phyloP scores from a whole-genome alignment of 2,113 vertebrate genomes.

The Ploceus nigricollis region DNA sequence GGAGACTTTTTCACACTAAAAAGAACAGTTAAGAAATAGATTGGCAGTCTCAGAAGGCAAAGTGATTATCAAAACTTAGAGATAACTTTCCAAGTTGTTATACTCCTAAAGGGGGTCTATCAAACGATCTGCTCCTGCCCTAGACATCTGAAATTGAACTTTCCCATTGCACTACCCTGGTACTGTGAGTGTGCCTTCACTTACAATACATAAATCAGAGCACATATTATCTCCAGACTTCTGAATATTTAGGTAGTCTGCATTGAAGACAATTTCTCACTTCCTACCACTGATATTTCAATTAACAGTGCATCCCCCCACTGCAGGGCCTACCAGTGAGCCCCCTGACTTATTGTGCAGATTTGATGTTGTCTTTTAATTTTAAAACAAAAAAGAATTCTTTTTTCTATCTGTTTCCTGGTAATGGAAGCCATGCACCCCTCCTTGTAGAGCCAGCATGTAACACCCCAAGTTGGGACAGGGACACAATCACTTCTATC shows the following conservation, averaged over 20 bases:
- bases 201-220: background rate
- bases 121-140: slow-evolving; percentile 13
- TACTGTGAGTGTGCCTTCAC: background rate
- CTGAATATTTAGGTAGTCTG: background rate
- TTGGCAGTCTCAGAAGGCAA: slow-evolving; percentile 13
- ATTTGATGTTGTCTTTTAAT: background rate
- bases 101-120: background rate
- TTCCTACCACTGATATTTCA: background rate
- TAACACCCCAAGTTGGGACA: background rate
- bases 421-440: background rate
- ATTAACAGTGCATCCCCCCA: background rate
- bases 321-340: background rate
- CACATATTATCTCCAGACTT: background rate
- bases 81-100: slow-evolving; percentile 53
- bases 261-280: background rate
- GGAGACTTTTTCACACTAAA: slow-evolving; percentile 53
- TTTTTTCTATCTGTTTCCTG: background rate
- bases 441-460: background rate
- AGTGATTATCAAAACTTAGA: slow-evolving; percentile 49
- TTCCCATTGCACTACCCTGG: background rate
- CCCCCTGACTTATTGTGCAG: background rate
- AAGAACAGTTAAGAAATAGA: slow-evolving; percentile 43
- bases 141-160: slow-evolving; percentile 40
- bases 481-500: background rate
- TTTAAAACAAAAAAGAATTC: rapidly evolving